Evolutionary conservation across 1,140 invertebrate species (phyloP), one percentile per base, ranked within the genome.

Genomic region (Solen grandis): DNA sequence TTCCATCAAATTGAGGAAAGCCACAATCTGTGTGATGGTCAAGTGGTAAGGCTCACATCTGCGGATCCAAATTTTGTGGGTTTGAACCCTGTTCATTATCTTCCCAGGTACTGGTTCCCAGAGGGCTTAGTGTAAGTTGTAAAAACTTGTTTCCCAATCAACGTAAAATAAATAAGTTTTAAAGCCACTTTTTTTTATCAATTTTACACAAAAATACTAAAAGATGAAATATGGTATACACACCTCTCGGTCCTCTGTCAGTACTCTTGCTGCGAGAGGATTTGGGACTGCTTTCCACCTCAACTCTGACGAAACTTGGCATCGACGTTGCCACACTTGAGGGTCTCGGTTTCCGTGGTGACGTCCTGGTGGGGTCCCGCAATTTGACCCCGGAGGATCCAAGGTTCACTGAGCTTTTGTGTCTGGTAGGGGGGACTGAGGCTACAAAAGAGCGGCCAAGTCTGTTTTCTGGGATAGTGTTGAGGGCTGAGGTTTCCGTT

Each of bases 401-500:
- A 1, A 89, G 83, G 66, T 80, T 86, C 65, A 88, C 80, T 13
- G 85, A 83, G 69, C 88, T 89, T 74, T 84, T 88, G 14, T 87
- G 87, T 31, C 86, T 76, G 14, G 84, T 82, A 25, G 88, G 85
- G 19, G 85, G 86, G 52, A 52, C 82, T 25, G 86, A 73, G 41
- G 87, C 89, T 90, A 90, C 83, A 90, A 90, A 87, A 90, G 89
- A 90, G 80, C 88, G 87, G 85, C 88, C 81, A 73, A 80, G 77
- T 63, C 77, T 60, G 68, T 87, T 86, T 85, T 90, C 89, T 59
- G 86, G 88, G 73, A 90, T 89, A 73, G 89, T 85, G 86, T 88
- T 86, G 59, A 90, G 86, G 74, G 87, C 89, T 90, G 85, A 54
- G 35, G 65, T 25, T 60, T 73, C 65, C 66, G 62, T 54, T 25